Base-by-base conservation (phyloP, 2,888 invertebrate genomes). In the Dromius quadrimaculatus region DNA sequence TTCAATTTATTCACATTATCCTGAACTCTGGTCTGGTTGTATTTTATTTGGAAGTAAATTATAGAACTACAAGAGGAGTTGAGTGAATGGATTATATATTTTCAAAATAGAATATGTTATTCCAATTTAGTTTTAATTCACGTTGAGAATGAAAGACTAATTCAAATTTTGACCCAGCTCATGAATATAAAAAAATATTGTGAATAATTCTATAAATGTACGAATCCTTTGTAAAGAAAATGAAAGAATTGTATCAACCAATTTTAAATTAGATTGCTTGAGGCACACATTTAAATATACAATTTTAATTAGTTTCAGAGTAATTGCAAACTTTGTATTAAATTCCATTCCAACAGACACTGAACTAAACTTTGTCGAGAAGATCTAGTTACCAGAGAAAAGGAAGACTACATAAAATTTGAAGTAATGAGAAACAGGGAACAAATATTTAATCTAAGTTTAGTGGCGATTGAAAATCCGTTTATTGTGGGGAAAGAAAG, bases 1-100 rank as follows among this genome's bases (percentile, higher is more conserved):
- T 66, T 66, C 54, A 66, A 66, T 68, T 32, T 45, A 20, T 32
- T 19, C 59, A 20, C 36, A 59, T 59, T 68, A 68, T 59, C 59
- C 45, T 20, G 20, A 9, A 32, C 50, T 45, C 38, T 68, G 59
- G 43, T 57, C 59, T 68, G 43, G 57, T 47, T 43, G 13, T 23
- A 23, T 54, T 66, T 66, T 66, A 66, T 66, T 66, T 43, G 38
- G 34, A 15, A 1, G 6, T 9, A 32, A 6, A n/a, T n/a, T n/a
- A n/a, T n/a, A n/a, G n/a, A n/a, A n/a, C n/a, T n/a, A n/a, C n/a
- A n/a, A n/a, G n/a, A n/a, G n/a, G n/a, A n/a, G n/a, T n/a, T n/a
- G n/a, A n/a, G n/a, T n/a, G n/a, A n/a, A n/a, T n/a, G n/a, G n/a
- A n/a, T n/a, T n/a, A n/a, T n/a, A n/a, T n/a, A n/a, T n/a, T 32